Evolutionary conservation across 2,888 invertebrate genomes (phyloP), one percentile per base, ranked within the genome.

Genomic region (Lacanobia oleracea): DNA sequence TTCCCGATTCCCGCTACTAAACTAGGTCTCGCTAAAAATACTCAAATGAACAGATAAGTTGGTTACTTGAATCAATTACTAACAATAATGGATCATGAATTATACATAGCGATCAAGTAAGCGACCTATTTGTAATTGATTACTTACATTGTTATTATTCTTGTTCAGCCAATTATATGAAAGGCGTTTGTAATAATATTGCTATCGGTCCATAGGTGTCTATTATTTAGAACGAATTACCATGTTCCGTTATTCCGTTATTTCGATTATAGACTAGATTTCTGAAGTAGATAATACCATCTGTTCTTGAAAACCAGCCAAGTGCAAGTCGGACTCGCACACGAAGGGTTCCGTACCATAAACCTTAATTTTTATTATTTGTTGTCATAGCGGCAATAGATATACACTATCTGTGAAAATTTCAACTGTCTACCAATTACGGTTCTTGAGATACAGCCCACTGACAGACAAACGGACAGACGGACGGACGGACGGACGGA

Each of bases 81-180:
- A 50, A 50, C 61, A 70, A 70, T 53, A 73, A 74, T 76, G n/a
- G 56, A 10, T 56, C 56, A 63, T 83, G 73, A 74, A 77, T 82
- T 71, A 82, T 70, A 57, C 54, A 76, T 66, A 16, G 37, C 59
- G 65, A 60, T 56, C 67, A 75, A 72, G 53, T 68, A 60, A 37
- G 14, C 48, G 48, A 45, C 53, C 63, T 61, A 66, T 37, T 50
- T 60, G 43, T 72, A 68, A 76, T 83, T 81, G 68, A 77, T 77
- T 67, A 81, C 71, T 27, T 27, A 27, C 33, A 79, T 62, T 75
- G 69, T 73, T 83, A 74, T 77, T 79, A 63, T 60, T 67, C 59
- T 27, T 57, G 43, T 18, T 76, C 81, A 83, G 59, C 73, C 67
- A 76, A 81, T 83, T 83, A 76, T n/a, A 23, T 33, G 61, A 54